Evolutionary conservation across 2,888 invertebrate genomes (phyloP), one percentile per base, ranked within the genome.

Genomic region (Noctua janthe): DNA sequence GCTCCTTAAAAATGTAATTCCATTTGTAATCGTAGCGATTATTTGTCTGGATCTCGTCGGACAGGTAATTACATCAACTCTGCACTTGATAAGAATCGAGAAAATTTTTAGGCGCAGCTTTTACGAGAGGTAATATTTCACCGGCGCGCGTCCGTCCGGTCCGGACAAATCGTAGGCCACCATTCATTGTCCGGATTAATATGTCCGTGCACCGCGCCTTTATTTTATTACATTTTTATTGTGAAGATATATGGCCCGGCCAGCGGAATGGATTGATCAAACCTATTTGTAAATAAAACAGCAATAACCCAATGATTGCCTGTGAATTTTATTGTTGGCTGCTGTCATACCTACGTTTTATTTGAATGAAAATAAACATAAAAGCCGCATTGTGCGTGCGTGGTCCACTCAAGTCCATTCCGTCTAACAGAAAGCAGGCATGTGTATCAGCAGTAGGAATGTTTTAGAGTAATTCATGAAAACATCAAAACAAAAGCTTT

Each of bases 61-160:
- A 91, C 92, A 90, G 92, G 89, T 91, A 90, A 92, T 92, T 90
- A 88, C 87, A 82, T 82, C 83, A 85, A 85, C 74, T 83, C 81
- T 49, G 67, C 74, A 76, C 78, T 76, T 81, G 88, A 90, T 88
- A 91, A 89, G 80, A 78, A 87, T 87, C 87, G 82, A 71, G 76
- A 74, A 84, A 88, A 88, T 86, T 88, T 88, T 87, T 82, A 83
- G 82, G 78, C 76, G 81, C 79, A 82, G 79, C 83, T 88, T 76
- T 87, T 86, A 88, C 78, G 85, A 88, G 82, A 77, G 62, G 76
- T 74, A 81, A 89, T 88, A 88, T 90, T 88, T 88, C 71, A 85
- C 59, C 71, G 79, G 78, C 83, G 82, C 74, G 78, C 71, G 81
- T 74, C 74, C 79, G 81, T 81, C 81, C 87, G 72, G 47, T n/a